Conservation (phyloP, 2,888 invertebrate species). For the Aleiodes testaceus region DNA sequence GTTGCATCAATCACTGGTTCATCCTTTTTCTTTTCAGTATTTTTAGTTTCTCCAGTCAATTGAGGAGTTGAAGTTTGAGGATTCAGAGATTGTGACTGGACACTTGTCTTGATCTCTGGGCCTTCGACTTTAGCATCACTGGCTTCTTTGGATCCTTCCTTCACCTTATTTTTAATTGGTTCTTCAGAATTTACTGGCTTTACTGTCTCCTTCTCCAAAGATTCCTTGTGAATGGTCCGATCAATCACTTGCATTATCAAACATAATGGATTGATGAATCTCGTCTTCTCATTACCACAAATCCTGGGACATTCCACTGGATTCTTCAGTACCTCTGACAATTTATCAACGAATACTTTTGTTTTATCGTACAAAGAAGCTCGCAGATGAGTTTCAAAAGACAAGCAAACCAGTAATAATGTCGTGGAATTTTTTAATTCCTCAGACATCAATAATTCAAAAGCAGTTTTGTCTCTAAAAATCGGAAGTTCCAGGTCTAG, state of each 20-base stretch:
- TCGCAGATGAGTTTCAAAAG: constrained; percentile 32
- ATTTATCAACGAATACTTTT: neutral
- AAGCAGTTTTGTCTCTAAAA: constrained; percentile 5
- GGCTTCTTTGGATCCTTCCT: no score
- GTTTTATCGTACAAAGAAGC: constrained; percentile 40
- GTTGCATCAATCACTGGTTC: no score
- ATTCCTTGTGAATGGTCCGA: neutral
- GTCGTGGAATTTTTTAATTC: neutral
- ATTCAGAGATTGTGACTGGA: no score
- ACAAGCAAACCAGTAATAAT: constrained; percentile 40
- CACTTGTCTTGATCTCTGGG: no score
- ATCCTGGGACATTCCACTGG: constrained; percentile 12
- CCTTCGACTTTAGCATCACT: no score
- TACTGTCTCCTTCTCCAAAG: neutral
- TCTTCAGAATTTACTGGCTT: neutral
- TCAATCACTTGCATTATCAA: constrained; percentile 48
- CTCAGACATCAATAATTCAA: constrained; percentile 36
- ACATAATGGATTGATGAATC: constrained; percentile 50
- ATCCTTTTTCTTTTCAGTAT: no score
- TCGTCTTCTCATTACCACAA: constrained; percentile 38
- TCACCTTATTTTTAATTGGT: neutral
- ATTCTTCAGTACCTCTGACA: constrained; percentile 37
- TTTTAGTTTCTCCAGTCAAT: no score
- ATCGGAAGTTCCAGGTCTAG: neutral
- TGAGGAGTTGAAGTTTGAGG: no score